Percentiles rank a stretch among this genome's conserved stretches.
phyloP scores from a whole-genome alignment of 1,140 invertebrate genomes.

The Drosophila arizonae region DNA sequence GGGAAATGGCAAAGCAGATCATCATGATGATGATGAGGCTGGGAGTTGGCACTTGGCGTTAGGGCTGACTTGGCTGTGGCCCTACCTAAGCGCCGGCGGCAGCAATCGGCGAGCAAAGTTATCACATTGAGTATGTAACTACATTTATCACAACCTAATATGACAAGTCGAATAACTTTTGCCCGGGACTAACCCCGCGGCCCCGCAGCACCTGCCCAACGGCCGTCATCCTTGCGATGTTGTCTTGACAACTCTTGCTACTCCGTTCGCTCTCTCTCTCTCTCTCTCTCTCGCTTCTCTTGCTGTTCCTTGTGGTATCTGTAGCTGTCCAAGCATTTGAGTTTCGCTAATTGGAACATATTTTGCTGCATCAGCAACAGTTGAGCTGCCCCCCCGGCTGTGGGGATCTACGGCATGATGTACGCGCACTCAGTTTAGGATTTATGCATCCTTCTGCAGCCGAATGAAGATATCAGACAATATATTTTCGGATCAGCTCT shows the following conservation, averaged over 20 bases:
- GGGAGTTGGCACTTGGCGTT: background rate
- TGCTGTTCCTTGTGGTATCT: slow-evolving; percentile 3
- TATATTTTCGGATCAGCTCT: background rate
- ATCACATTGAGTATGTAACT: slow-evolving; percentile 79
- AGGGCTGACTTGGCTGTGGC: slow-evolving; percentile 3
- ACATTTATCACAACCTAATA: slow-evolving; percentile 82
- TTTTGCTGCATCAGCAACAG: slow-evolving; percentile 34
- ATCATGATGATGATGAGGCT: slow-evolving; percentile 48
- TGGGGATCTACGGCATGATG: slow-evolving; percentile 34
- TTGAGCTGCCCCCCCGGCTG: background rate
- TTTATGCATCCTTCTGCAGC: slow-evolving; percentile 69
- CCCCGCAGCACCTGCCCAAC: background rate
- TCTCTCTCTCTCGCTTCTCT: background rate
- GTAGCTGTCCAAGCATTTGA: slow-evolving; percentile 66
- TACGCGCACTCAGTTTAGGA: slow-evolving; percentile 46
- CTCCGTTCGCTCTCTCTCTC: no score
- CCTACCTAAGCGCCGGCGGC: slow-evolving; percentile 41
- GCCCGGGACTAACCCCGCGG: slow-evolving; percentile 32
- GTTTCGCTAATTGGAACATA: slow-evolving; percentile 80
- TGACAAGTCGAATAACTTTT: slow-evolving; percentile 80
- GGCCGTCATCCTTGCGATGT: background rate
- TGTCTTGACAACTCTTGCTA: background rate
- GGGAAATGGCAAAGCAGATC: slow-evolving; percentile 29
- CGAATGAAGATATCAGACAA: slow-evolving; percentile 67
- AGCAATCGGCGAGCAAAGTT: slow-evolving; percentile 51